Conservation (phyloP, 2,797 vertebrate genomes). For the Strix occidentalis region DNA sequence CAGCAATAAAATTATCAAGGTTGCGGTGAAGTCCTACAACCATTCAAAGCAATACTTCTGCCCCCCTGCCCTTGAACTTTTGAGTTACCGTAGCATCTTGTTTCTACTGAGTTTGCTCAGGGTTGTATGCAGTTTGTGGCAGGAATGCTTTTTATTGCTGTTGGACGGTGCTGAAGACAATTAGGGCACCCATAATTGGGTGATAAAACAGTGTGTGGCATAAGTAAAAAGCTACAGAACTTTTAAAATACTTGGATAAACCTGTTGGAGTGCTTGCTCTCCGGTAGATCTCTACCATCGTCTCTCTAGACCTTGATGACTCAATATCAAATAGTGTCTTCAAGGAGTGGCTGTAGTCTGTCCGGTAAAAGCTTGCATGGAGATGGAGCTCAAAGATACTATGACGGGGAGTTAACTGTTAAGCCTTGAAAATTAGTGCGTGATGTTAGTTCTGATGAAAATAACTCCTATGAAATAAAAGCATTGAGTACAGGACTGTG, state of each 20-base stretch:
- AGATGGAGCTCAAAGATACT: not conserved
- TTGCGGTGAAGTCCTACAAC: not conserved
- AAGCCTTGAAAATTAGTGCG: fast-evolving
- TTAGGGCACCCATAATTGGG: not conserved
- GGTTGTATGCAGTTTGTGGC: not conserved
- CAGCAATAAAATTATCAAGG: not conserved
- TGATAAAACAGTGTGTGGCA: not conserved
- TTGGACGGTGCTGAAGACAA: not conserved
- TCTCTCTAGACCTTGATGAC: not conserved
- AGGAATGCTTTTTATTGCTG: not conserved
- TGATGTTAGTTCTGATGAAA: not conserved
- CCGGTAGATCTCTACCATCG: not conserved
- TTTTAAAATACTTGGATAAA: not conserved
- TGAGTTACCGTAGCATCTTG: not conserved
- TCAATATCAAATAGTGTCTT: not conserved
- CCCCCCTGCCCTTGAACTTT: not conserved
- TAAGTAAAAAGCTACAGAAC: not conserved
- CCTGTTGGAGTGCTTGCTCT: not conserved
- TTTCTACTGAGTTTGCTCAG: not conserved
- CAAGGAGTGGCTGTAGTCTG: not conserved
- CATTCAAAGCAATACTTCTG: not conserved
- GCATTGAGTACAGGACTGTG: fast-evolving
- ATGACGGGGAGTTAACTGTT: not conserved
- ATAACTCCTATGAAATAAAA: not conserved
- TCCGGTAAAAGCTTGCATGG: not conserved